These are phyloP conservation scores for Sericinus montela DNA, from an alignment of 2,888 invertebrate species.

Conservation along the genomic window DNA sequence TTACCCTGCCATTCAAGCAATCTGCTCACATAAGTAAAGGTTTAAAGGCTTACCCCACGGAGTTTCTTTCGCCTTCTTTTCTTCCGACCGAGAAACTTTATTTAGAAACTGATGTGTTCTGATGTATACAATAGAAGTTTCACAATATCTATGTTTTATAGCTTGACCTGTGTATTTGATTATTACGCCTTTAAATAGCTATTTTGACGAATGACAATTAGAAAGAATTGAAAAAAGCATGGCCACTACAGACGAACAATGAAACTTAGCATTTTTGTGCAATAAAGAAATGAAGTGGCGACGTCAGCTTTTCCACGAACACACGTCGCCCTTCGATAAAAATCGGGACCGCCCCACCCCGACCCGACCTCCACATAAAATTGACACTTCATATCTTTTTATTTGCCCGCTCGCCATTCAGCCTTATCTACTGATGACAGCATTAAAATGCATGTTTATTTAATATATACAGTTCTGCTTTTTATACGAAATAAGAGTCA, in stretches of 20 bases:
- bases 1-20: too few relatives aligned
- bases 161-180: too few relatives aligned
- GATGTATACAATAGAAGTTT: too few relatives aligned
- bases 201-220: not conserved
- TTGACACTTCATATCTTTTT: constrained; percentile 41
- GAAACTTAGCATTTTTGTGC: constrained; percentile 69
- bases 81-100: too few relatives aligned
- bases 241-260: constrained; percentile 33
- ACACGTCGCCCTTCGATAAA: constrained; percentile 45
- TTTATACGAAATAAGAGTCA: constrained; percentile 23
- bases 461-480: constrained; percentile 27
- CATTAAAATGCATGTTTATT: constrained; percentile 47
- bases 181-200: too few relatives aligned
- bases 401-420: constrained; percentile 36
- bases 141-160: too few relatives aligned
- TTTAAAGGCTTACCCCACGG: too few relatives aligned
- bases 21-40: too few relatives aligned
- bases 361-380: constrained; percentile 27
- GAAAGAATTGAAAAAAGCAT: constrained; percentile 3
- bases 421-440: constrained; percentile 47
- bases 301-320: constrained; percentile 51
- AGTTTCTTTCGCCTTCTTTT: too few relatives aligned
- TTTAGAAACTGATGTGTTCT: too few relatives aligned
- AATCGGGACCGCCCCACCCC: constrained; percentile 27
- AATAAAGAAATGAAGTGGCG: constrained; percentile 71